Percentiles rank a stretch among this genome's conserved stretches.
Evolutionary conservation across 2,888 invertebrate species (phyloP).

Genomic region (Chorisops tibialis): DNA sequence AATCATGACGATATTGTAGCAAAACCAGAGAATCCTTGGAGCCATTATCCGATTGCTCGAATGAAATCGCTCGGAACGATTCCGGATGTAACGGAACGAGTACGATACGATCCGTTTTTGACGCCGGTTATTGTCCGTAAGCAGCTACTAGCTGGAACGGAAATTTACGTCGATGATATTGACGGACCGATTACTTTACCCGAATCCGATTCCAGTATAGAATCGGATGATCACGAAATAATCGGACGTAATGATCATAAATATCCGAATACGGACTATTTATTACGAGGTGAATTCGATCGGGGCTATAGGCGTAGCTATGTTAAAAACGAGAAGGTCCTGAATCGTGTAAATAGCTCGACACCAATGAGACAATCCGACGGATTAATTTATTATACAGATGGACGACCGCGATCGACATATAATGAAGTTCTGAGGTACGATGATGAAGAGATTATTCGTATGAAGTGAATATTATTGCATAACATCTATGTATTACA

Average conservation of each 20-base stretch:
- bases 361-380: conserved; percentile 45
- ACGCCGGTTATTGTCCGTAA: conserved; percentile 49
- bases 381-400: conserved; percentile 39
- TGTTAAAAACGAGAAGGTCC: conserved; percentile 21
- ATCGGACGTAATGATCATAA: conserved; percentile 10
- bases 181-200: conserved; percentile 13
- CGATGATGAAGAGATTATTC: conserved; percentile 20
- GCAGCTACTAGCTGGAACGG: conserved; percentile 36
- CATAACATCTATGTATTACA: too few relatives aligned
- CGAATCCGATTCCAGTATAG: conserved; percentile 21
- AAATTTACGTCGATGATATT: conserved; percentile 12
- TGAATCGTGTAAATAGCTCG: conserved; percentile 39
- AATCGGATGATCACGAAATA: conserved; percentile 23
- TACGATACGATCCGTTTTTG: conserved; percentile 49
- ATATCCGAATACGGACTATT: conserved; percentile 6
- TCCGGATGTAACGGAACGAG: conserved; percentile 48
- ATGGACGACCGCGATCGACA: conserved; percentile 30
- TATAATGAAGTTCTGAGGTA: conserved; percentile 36
- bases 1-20: conserved; percentile 42
- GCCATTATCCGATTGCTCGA: conserved; percentile 48
- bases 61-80: conserved; percentile 52
- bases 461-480: background rate
- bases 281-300: conserved; percentile 41
- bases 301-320: conserved; percentile 49
- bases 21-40: background rate